These are phyloP conservation scores for Drosophila pseudotakahashii DNA, from an alignment of 2,888 invertebrate species.

Conservation along the genomic window DNA sequence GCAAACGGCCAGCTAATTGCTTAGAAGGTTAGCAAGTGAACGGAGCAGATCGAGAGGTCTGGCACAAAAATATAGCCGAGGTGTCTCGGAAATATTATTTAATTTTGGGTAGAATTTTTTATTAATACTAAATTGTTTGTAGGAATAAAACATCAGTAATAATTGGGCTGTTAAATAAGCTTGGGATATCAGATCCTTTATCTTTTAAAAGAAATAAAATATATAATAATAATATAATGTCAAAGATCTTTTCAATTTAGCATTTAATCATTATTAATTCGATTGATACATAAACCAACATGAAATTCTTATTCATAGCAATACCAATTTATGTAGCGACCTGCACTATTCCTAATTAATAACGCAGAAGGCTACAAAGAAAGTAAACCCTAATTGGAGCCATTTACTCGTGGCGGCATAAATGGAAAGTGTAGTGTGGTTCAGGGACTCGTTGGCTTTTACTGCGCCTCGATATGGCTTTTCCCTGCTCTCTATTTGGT, in stretches of 20 bases:
- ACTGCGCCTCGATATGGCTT: constrained; percentile 57
- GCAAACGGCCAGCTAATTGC: constrained; percentile 35
- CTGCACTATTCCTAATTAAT: constrained; percentile 63
- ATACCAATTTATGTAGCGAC: neutral
- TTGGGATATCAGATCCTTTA: too few species aligned
- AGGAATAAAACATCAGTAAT: too few species aligned
- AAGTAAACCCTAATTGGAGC: constrained; percentile 43
- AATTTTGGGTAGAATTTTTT: too few species aligned
- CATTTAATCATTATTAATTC: neutral
- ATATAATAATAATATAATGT: too few species aligned
- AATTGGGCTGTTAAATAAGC: too few species aligned
- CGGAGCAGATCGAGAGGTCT: too few species aligned
- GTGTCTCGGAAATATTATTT: neutral
- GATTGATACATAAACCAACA: neutral
- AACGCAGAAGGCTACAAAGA: constrained; percentile 22
- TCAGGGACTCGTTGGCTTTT: constrained; percentile 58
- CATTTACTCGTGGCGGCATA: constrained; percentile 19
- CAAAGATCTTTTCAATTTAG: neutral
- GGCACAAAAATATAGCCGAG: neutral
- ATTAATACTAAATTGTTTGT: too few species aligned
- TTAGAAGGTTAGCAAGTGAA: constrained; percentile 28
- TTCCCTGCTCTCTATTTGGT: constrained; percentile 6
- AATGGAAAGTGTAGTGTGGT: constrained; percentile 23
- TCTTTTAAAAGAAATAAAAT: too few species aligned
- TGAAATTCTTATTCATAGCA: neutral